Conservation (phyloP, 2,888 invertebrate genomes). For the Sympetrum striolatum region DNA sequence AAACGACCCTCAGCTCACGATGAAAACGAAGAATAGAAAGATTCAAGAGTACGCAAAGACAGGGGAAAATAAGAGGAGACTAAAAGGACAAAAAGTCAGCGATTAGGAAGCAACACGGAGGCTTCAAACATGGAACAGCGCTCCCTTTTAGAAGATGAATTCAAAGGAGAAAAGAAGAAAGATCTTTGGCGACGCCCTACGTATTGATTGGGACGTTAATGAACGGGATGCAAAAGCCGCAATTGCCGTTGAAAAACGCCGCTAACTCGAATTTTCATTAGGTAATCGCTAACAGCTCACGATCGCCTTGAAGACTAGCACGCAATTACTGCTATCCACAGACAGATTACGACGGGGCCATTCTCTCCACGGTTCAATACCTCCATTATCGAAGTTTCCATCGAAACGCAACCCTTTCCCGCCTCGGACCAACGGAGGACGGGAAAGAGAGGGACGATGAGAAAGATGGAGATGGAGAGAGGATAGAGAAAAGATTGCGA, state of each 20-base stretch:
- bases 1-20: too few relatives aligned
- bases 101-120: too few relatives aligned
- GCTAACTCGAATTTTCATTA: neutral
- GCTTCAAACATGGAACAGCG: too few relatives aligned
- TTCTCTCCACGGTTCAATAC: conserved; percentile 18
- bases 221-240: conserved; percentile 7
- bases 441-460: neutral
- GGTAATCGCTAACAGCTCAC: neutral
- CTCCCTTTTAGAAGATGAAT: neutral
- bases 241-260: neutral
- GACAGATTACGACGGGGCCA: neutral
- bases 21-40: too few relatives aligned
- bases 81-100: too few relatives aligned
- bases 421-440: neutral
- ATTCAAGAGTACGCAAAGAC: too few relatives aligned
- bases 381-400: conserved; percentile 38
- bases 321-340: neutral
- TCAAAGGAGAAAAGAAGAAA: neutral
- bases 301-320: neutral
- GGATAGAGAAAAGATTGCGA: neutral
- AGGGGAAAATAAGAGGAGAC: too few relatives aligned
- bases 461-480: neutral
- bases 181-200: neutral
- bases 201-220: neutral
- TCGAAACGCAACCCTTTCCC: neutral